Conservation (phyloP, 2,888 invertebrate genomes). For the Parascotia fuliginaria region DNA sequence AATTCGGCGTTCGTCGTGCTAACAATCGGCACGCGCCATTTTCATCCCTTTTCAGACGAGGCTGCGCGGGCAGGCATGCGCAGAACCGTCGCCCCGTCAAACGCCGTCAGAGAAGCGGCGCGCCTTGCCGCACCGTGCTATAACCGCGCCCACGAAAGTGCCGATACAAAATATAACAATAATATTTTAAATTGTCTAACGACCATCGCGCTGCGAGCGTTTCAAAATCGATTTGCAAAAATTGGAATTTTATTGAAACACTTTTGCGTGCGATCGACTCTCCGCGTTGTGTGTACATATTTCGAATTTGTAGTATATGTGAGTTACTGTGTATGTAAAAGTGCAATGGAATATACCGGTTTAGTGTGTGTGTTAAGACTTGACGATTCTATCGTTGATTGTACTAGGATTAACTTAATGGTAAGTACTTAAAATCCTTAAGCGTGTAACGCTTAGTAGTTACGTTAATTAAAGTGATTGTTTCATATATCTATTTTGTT, state of each 20-base stretch:
- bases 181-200: conserved; percentile 37
- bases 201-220: conserved; percentile 25
- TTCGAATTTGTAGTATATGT: conserved; percentile 48
- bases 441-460: not conserved
- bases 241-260: conserved; percentile 25
- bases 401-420: conserved; percentile 62
- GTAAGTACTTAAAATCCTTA: conserved; percentile 52
- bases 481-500: conserved; percentile 3
- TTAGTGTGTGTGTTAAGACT: conserved; percentile 58
- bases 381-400: conserved; percentile 52
- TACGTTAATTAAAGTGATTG: too few relatives aligned
- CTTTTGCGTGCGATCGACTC: conserved; percentile 35
- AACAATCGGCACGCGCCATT: conserved; percentile 62
- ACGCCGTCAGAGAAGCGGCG: conserved; percentile 70
- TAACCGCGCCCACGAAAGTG: conserved; percentile 60
- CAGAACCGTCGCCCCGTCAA: conserved; percentile 63
- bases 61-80: conserved; percentile 80
- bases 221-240: conserved; percentile 21
- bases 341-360: conserved; percentile 60
- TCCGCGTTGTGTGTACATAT: conserved; percentile 49
- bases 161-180: conserved; percentile 44
- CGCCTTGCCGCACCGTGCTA: conserved; percentile 66
- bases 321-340: conserved; percentile 53
- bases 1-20: conserved; percentile 55
- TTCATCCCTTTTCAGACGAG: conserved; percentile 62